phyloP scores from a whole-genome alignment of 2,888 invertebrate species.

The Diarsia brunnea region DNA sequence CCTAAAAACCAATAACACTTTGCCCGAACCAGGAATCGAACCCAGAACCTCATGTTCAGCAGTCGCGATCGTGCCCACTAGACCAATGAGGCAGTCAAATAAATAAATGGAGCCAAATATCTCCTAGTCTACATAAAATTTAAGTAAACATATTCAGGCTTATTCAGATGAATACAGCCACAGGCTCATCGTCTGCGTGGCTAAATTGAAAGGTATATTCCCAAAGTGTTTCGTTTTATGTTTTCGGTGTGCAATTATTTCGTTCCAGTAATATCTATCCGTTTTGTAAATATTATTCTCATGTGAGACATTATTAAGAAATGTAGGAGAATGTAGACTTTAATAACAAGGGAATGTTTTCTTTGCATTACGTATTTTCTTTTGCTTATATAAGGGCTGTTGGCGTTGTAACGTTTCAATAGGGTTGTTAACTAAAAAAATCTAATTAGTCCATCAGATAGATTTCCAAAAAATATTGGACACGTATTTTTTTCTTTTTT shows the following conservation, averaged over 20 bases:
- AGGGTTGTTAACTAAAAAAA: too few species aligned
- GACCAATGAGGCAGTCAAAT: too few species aligned
- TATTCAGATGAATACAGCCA: constrained; percentile 1
- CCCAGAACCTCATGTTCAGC: too few species aligned
- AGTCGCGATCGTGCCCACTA: too few species aligned
- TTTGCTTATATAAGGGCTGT: neutral
- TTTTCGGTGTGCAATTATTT: constrained; percentile 30
- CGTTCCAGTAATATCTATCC: constrained; percentile 12
- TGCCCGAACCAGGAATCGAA: too few species aligned
- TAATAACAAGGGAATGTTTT: constrained; percentile 12
- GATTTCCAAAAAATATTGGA: too few species aligned
- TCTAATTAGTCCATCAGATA: too few species aligned
- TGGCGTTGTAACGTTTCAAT: constrained; percentile 3
- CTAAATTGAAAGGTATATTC: constrained; percentile 24
- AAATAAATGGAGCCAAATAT: too few species aligned
- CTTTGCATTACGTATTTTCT: constrained; percentile 19
- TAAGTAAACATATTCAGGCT: constrained; percentile 21
- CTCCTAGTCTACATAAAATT: constrained; percentile 13
- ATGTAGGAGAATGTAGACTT: constrained; percentile 11
- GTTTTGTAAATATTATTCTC: constrained; percentile 44
- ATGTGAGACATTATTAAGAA: constrained; percentile 18
- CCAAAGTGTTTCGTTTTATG: constrained; percentile 32
- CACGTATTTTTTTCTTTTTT: too few species aligned
- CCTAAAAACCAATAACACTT: too few species aligned
- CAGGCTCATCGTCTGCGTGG: neutral